Conservation (phyloP, 2,797 vertebrate genomes). For the Acomys russatus region DNA sequence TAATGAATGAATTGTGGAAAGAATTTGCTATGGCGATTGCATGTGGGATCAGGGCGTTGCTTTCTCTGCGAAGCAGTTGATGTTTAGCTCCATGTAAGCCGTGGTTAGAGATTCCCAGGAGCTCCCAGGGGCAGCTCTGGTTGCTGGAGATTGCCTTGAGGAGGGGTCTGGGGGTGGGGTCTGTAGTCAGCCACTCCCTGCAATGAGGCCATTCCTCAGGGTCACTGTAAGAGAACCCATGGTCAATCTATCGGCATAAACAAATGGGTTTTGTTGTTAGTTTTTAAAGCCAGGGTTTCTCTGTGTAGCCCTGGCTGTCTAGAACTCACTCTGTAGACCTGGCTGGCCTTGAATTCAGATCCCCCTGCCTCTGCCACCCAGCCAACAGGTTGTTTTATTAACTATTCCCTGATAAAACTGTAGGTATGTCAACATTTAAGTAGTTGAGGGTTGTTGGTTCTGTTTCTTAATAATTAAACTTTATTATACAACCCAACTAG, state of each 20-base stretch:
- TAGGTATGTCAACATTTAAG: neutral
- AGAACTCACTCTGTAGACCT: neutral
- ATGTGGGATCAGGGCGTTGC: neutral
- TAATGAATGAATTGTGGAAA: neutral
- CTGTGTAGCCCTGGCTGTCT: neutral
- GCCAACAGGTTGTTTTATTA: neutral
- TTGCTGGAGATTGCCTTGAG: neutral
- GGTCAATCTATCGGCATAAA: neutral
- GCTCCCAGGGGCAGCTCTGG: neutral
- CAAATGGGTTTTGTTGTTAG: neutral
- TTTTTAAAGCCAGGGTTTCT: neutral
- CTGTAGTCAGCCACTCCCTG: neutral
- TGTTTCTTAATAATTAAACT: no score
- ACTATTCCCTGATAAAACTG: neutral
- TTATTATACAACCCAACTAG: no score
- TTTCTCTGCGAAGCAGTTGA: neutral
- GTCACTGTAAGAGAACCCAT: neutral
- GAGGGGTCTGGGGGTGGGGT: neutral
- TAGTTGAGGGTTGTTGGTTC: neutral
- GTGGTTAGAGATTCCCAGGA: no score
- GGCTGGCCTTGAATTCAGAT: neutral
- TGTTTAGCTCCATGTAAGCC: neutral
- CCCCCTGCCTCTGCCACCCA: neutral
- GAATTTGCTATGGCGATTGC: neutral
- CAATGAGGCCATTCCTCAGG: neutral